Base-by-base conservation (phyloP, 2,797 vertebrate species). In the Gambelia wislizenii region DNA sequence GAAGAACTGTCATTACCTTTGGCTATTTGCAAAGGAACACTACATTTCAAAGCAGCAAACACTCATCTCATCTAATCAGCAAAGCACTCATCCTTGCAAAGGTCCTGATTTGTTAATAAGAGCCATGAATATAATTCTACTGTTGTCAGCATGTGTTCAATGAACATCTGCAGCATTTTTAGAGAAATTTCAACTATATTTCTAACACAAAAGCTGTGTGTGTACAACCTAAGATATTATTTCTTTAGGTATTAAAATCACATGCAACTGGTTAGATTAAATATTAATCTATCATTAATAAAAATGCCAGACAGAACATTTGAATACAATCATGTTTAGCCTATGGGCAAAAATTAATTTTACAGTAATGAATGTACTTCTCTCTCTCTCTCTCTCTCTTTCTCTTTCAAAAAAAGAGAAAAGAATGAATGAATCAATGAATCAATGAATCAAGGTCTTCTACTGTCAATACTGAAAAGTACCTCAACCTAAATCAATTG, bases 41-140 rank as follows among this genome's bases (percentile, higher is more conserved):
- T 87, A 30, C 39, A 61, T 82, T 87, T 82, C 69, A 61, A 87
- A 74, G 61, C 54, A 61, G 76, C 44, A 69, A 69, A 69, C 5
- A 22, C 42, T 47, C 52, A n/a, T 87, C 78, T 59, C 27, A 82
- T 82, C 74, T 82, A 74, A 87, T 87, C 86, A 87, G 79, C 20
- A 87, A 82, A 47, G 25, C 67, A 82, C 78, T 74, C 67, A 80
- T 74, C 79, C 78, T 87, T 82, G 52, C 67, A 87, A 82, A 36
- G 39, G 74, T 61, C 69, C 52, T 36, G 30, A 72, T 82, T 74
- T 72, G 13, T 74, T 82, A 74, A 87, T 81, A 74, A n/a, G 69
- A 82, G 39, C 3, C 52, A 75, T 82, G 59, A 59, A 82, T 82
- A 74, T 25, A 87, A 47, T 69, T 74, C 27, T 87, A 69, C 39